Evolutionary conservation across 2,888 invertebrate species (phyloP).

Genomic region (Drosophila formosana): DNA sequence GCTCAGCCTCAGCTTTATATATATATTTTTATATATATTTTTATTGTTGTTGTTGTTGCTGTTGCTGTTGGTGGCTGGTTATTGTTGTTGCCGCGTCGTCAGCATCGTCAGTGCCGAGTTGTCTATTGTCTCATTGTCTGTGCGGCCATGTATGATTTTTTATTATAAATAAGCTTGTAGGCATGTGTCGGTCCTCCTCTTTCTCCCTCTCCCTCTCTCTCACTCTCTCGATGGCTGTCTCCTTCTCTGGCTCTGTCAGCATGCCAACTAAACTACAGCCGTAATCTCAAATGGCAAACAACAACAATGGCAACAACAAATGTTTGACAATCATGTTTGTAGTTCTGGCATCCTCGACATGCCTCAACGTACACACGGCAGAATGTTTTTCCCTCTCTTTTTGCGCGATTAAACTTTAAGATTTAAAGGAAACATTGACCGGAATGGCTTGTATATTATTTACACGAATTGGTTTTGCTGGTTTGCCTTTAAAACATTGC

Average conservation of each 20-base stretch:
- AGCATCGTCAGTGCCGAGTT: slow-evolving; percentile 19
- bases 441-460: slow-evolving; percentile 35
- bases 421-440: slow-evolving; percentile 46
- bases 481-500: slow-evolving; percentile 7
- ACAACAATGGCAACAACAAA: slow-evolving; percentile 34
- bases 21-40: slow-evolving; percentile 6
- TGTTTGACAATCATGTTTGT: slow-evolving; percentile 59
- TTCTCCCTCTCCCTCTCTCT: slow-evolving; percentile 19
- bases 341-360: slow-evolving; percentile 49
- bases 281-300: slow-evolving; percentile 77
- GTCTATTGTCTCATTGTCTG: slow-evolving; percentile 78
- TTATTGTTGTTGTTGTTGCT: slow-evolving; percentile 3
- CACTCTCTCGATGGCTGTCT: slow-evolving; percentile 4
- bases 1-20: slow-evolving; percentile 35
- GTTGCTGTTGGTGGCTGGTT: slow-evolving; percentile 13
- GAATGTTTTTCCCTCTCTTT: neutral
- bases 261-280: slow-evolving; percentile 74
- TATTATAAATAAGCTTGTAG: slow-evolving; percentile 79
- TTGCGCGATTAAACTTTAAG: slow-evolving; percentile 63
- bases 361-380: slow-evolving; percentile 36
- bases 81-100: slow-evolving; percentile 28
- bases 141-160: slow-evolving; percentile 78
- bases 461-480: neutral
- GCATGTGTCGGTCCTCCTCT: slow-evolving; percentile 61
- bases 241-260: slow-evolving; percentile 16